Conservation (phyloP, 1,140 invertebrate genomes). For the Heliothis virescens region DNA sequence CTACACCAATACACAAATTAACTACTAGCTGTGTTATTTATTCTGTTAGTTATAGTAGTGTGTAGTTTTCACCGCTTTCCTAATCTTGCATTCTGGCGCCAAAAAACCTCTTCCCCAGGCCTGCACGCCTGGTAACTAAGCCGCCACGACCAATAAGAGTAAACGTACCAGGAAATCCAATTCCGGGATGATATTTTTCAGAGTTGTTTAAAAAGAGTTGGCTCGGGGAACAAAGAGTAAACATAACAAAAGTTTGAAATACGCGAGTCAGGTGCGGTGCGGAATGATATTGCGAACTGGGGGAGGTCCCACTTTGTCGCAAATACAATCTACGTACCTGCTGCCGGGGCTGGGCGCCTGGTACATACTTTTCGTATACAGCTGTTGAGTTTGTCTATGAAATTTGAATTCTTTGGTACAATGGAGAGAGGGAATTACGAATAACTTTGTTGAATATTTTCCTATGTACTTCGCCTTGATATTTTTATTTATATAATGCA, state of each 20-base stretch:
- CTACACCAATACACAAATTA: no score
- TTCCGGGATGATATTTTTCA: slow-evolving; percentile 26
- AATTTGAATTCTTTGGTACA: slow-evolving; percentile 6
- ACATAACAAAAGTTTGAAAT: slow-evolving; percentile 44
- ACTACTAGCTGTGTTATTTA: no score
- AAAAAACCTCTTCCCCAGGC: neutral
- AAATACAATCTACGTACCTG: slow-evolving; percentile 39
- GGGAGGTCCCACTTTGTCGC: slow-evolving; percentile 25
- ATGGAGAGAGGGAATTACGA: neutral
- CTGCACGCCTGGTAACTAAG: neutral
- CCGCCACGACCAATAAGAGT: slow-evolving; percentile 1
- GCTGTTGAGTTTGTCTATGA: slow-evolving; percentile 2
- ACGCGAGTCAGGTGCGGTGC: slow-evolving; percentile 32
- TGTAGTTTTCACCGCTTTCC: no score
- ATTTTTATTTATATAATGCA: no score
- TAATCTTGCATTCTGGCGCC: neutral
- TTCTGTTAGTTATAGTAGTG: no score
- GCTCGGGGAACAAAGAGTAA: slow-evolving; percentile 42
- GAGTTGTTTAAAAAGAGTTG: slow-evolving; percentile 33
- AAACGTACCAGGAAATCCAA: slow-evolving; percentile 13
- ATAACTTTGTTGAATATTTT: no score
- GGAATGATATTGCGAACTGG: slow-evolving; percentile 33
- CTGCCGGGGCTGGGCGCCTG: neutral
- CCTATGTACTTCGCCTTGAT: no score
- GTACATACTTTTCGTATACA: slow-evolving; percentile 6